Conservation (phyloP, 2,888 invertebrate genomes). For the Philonicus albiceps region DNA sequence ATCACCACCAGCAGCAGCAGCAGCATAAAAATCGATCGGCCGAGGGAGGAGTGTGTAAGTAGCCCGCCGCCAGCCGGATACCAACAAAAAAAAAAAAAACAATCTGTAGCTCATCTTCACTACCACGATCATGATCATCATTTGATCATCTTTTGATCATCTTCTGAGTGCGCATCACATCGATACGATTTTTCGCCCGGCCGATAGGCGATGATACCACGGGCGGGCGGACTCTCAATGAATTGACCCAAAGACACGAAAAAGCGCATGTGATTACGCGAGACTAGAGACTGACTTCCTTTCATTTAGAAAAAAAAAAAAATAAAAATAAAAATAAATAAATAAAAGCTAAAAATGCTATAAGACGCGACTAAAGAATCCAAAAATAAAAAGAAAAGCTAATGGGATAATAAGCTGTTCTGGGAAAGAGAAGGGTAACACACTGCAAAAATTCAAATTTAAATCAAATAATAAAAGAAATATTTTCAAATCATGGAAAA, state of each 20-base stretch:
- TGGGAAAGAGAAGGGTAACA: background rate
- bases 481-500: background rate
- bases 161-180: constrained; percentile 13
- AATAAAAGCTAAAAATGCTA: background rate
- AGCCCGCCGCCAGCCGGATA: background rate
- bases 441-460: background rate
- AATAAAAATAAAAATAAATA: background rate
- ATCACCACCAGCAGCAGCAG: background rate
- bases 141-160: background rate
- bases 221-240: constrained; percentile 48
- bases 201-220: background rate
- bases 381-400: background rate
- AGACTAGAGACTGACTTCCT: constrained; percentile 62
- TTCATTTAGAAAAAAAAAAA: constrained; percentile 53
- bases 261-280: constrained; percentile 46
- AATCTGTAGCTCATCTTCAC: background rate
- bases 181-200: background rate
- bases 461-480: background rate
- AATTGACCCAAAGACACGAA: constrained; percentile 61
- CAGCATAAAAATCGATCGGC: background rate
- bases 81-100: background rate
- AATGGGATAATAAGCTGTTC: background rate
- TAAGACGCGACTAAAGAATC: background rate
- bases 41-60: background rate
- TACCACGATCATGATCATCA: background rate